These are phyloP conservation scores for Drosophila basisetae DNA, from an alignment of 2,888 invertebrate species.

Conservation along the genomic window DNA sequence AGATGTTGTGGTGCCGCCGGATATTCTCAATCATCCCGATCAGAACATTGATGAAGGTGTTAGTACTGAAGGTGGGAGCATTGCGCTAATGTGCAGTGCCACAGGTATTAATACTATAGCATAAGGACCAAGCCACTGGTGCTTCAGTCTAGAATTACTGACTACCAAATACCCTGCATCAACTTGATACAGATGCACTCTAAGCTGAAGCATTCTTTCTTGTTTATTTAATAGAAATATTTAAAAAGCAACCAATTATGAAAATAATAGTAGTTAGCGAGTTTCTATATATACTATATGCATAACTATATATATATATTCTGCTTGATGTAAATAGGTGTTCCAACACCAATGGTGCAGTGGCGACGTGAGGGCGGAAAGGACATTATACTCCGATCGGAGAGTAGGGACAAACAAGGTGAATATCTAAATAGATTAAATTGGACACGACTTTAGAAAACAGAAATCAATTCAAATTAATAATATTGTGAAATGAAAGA, in stretches of 20 bases:
- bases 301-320: neutral
- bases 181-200: neutral
- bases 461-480: neutral
- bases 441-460: neutral
- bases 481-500: neutral
- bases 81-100: constrained; percentile 91
- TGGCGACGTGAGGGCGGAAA: constrained; percentile 93
- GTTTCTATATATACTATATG: neutral
- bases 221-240: neutral
- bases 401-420: constrained; percentile 90
- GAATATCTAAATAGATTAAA: neutral
- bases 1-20: constrained; percentile 94
- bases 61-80: constrained; percentile 92
- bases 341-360: constrained; percentile 90
- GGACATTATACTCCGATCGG: constrained; percentile 91
- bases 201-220: neutral
- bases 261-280: neutral
- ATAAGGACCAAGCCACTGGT: neutral
- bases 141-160: neutral
- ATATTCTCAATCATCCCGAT: constrained; percentile 89
- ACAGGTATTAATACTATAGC: constrained; percentile 83
- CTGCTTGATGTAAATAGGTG: constrained; percentile 85
- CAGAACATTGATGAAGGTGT: constrained; percentile 88
- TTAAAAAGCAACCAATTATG: neutral
- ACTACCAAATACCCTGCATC: neutral